Conservation (phyloP, 2,113 vertebrate genomes). For the Scophthalmus maximus region DNA sequence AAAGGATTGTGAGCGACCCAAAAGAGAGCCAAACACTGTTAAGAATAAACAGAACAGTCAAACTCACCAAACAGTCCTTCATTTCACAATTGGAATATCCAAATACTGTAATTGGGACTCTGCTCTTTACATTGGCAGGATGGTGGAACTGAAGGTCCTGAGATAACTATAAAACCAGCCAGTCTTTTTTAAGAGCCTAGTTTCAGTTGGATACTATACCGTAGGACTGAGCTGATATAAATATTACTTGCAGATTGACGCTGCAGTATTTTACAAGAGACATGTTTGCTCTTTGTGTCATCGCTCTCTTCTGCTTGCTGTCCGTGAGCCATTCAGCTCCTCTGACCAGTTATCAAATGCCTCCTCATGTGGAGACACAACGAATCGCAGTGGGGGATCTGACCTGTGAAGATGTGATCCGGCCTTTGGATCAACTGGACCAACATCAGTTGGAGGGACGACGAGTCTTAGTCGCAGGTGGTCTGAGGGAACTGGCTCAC, state of each 20-base stretch:
- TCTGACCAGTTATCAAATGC: too few species aligned
- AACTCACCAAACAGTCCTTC: background rate
- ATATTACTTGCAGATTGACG: background rate
- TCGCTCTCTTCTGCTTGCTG: conserved; percentile 14
- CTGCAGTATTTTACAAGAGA: background rate
- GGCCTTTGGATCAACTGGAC: conserved; percentile 27
- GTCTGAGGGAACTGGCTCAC: conserved; percentile 11
- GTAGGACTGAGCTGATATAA: background rate
- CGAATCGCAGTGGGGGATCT: too few species aligned
- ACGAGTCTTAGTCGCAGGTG: conserved; percentile 45
- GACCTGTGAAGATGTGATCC: conserved; percentile 46
- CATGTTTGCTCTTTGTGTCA: conserved; percentile 6
- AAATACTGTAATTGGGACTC: background rate
- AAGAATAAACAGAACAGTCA: too few species aligned
- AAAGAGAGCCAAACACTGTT: background rate
- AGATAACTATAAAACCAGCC: conserved; percentile 8
- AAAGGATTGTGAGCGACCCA: too few species aligned
- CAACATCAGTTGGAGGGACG: conserved; percentile 34
- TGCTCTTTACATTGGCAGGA: conserved; percentile 8
- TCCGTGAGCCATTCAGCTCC: conserved; percentile 34
- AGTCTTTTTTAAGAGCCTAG: background rate
- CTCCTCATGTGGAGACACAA: too few species aligned
- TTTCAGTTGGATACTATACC: too few species aligned
- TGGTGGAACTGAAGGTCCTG: conserved; percentile 20
- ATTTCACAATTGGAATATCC: conserved; percentile 35